Evolutionary conservation across 2,113 vertebrate species (phyloP), one percentile per base, ranked within the genome.

Genomic region (Megalops atlanticus): DNA sequence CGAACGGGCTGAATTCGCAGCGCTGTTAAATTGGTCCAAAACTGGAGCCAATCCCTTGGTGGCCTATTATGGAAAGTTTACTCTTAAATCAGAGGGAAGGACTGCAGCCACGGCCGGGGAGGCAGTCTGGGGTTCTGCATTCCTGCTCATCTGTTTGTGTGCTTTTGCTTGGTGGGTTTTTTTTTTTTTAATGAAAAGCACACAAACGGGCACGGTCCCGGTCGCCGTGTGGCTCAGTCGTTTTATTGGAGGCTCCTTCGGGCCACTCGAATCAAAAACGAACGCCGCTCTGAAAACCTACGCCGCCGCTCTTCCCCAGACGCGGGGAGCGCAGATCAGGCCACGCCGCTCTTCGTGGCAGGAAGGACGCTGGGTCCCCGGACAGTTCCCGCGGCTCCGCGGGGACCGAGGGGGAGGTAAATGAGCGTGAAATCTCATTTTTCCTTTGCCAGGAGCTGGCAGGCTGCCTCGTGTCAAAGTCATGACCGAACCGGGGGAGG

Each of bases 51-150:
- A 70, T 33, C 45, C 78, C 68, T 72, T 64, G 31, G 64, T 69
- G 78, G 78, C 64, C 64, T 43, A 47, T 71, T 70, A 71, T 24
- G 68, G 64, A 70, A 79, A 79, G 38, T 45, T 71, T 35, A 70
- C 52, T 78, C 54, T 27, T 33, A 24, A 38, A 74, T 36, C 38
- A 39, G 71, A 74, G n/a, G 14, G 24, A 33, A 54, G 49, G 49
- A 54, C 21, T 71, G 6, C 27, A 38, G 33, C 43, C 68, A 7
- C 81, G 87, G 71, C 87, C 83, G 88, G 85, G 71, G 84, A 87
- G 49, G 35, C 70, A 27, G 79, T 39, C 24, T 68, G 52, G 35
- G 38, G n/a, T 14, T 64, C 43, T 38, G 45, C 15, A 35, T 81
- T 71, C 27, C 12, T 74, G 49, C 64, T 38, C 18, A 58, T 79